These are phyloP conservation scores for Atopsyche davidsoni DNA, from an alignment of 1,140 invertebrate species.

Conservation along the genomic window DNA sequence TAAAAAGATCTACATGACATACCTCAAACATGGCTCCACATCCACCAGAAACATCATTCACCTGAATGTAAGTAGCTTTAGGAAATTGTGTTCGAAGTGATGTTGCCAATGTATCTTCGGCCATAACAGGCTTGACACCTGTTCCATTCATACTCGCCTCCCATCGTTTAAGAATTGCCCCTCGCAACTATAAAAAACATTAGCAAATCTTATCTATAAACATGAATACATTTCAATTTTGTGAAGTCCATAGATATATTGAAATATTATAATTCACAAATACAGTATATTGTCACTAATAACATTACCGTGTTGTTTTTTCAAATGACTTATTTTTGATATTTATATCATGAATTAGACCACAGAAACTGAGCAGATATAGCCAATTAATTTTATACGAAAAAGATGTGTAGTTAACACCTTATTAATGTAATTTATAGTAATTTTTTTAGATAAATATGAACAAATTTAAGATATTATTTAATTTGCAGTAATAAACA, in stretches of 20 bases:
- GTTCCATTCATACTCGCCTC: background rate
- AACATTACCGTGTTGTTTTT: too few species aligned
- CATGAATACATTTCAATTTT: background rate
- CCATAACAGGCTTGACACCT: background rate
- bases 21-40: slow-evolving; percentile 88
- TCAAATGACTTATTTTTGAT: too few species aligned
- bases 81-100: slow-evolving; percentile 37
- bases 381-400: too few species aligned
- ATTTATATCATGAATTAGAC: too few species aligned
- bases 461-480: too few species aligned
- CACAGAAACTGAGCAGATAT: too few species aligned
- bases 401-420: too few species aligned
- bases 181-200: background rate
- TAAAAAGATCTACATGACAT: too few species aligned
- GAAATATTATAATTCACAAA: background rate
- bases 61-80: slow-evolving; percentile 58
- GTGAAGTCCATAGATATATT: background rate
- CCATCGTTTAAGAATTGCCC: slow-evolving; percentile 6
- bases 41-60: slow-evolving; percentile 72
- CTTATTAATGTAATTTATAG: too few species aligned
- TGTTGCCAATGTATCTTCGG: slow-evolving; percentile 20
- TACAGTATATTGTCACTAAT: background rate
- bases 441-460: too few species aligned
- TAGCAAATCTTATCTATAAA: background rate
- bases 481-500: too few species aligned